Evolutionary conservation across 2,113 vertebrate genomes (phyloP).

Genomic region (Salvator merianae): DNA sequence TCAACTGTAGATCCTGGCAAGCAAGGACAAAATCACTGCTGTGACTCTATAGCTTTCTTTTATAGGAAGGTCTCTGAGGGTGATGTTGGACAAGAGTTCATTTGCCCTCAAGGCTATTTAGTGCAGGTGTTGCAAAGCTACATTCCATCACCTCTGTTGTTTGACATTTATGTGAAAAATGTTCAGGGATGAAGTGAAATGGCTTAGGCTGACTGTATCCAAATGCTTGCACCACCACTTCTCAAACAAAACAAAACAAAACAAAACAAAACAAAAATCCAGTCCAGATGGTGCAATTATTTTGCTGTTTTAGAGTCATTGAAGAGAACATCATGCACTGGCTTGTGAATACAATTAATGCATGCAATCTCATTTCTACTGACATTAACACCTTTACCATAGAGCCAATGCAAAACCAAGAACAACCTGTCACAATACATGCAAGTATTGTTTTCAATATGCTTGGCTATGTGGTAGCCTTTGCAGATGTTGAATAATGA

Average conservation of each 20-base stretch:
- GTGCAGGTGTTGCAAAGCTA: slow-evolving; percentile 38
- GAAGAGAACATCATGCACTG: neutral
- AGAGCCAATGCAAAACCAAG: neutral
- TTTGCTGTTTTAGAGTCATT: neutral
- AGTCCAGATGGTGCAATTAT: slow-evolving; percentile 30
- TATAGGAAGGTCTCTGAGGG: slow-evolving; percentile 28
- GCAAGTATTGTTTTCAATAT: neutral
- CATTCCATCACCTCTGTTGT: slow-evolving; percentile 40
- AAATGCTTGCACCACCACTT: neutral
- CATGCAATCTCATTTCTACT: neutral
- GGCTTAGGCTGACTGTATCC: slow-evolving; percentile 22
- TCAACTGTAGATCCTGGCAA: slow-evolving; percentile 33
- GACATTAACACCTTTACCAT: neutral
- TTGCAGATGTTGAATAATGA: neutral
- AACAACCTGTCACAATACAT: neutral
- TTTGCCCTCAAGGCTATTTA: slow-evolving; percentile 24
- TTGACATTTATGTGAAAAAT: slow-evolving; percentile 49
- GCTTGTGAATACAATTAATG: neutral
- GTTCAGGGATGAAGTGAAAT: slow-evolving; percentile 35
- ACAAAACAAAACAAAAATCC: neutral
- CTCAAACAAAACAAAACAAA: neutral
- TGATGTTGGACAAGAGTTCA: slow-evolving; percentile 51
- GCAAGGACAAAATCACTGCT: slow-evolving; percentile 30
- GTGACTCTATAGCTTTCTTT: slow-evolving; percentile 36
- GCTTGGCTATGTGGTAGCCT: neutral